These are phyloP conservation scores for Drosophila eohydei DNA, from an alignment of 2,888 invertebrate species.

Conservation along the genomic window DNA sequence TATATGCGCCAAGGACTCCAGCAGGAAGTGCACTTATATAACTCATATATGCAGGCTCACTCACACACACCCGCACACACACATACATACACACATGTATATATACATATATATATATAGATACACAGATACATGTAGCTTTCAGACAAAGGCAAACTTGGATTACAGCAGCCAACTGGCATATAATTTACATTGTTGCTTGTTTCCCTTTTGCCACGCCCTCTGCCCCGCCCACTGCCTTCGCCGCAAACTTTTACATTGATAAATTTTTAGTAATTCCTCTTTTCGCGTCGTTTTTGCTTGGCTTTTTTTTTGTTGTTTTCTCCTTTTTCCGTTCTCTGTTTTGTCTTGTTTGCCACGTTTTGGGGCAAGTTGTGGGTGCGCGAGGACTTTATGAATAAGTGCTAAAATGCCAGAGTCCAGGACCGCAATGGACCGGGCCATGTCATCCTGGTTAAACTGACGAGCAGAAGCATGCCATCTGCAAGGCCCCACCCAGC, in stretches of 20 bases:
- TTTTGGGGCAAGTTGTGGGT: slow-evolving; percentile 65
- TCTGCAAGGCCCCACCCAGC: slow-evolving; percentile 18
- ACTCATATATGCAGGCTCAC: slow-evolving; percentile 11
- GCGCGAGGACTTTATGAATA: slow-evolving; percentile 79
- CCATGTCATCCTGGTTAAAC: slow-evolving; percentile 85
- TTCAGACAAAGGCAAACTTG: slow-evolving; percentile 51
- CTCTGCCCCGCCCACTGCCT: slow-evolving; percentile 14
- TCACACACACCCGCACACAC: not conserved
- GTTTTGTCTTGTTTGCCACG: slow-evolving; percentile 54
- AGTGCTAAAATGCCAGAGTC: slow-evolving; percentile 82
- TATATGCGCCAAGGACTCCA: slow-evolving; percentile 39
- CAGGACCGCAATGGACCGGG: slow-evolving; percentile 83
- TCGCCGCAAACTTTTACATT: slow-evolving; percentile 68
- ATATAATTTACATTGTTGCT: slow-evolving; percentile 79
- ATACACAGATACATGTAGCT: slow-evolving; percentile 15
- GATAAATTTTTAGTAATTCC: slow-evolving; percentile 79
- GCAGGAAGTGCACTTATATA: slow-evolving; percentile 49
- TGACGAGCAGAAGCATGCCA: slow-evolving; percentile 77
- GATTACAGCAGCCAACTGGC: slow-evolving; percentile 65
- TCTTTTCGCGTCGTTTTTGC: slow-evolving; percentile 51
- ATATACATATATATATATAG: not conserved
- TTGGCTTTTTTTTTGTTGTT: slow-evolving; percentile 3
- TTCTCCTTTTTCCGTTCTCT: not conserved
- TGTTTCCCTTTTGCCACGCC: slow-evolving; percentile 57
- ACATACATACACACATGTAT: not conserved